Conservation (phyloP, 2,888 invertebrate genomes). For the Tricholauxania praeusta region DNA sequence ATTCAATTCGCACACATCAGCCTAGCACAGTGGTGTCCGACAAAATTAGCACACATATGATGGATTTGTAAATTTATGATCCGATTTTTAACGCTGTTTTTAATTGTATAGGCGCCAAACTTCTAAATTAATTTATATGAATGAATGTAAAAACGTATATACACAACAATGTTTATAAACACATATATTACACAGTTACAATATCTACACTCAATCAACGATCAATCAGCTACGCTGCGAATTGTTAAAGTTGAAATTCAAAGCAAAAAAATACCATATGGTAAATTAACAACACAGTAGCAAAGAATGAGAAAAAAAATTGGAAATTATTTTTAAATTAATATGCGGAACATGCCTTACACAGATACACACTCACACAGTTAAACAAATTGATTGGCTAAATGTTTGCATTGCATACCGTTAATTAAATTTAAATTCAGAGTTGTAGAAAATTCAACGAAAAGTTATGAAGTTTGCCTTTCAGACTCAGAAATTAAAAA, state of each 20-base stretch:
- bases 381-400: neutral
- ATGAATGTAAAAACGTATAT: neutral
- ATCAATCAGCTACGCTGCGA: neutral
- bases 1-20: neutral
- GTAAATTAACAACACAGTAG: constrained; percentile 7
- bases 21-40: constrained; percentile 3
- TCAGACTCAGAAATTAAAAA: neutral
- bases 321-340: constrained; percentile 28
- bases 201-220: constrained; percentile 2
- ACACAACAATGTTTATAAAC: neutral
- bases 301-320: constrained; percentile 1
- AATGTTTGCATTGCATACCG: too few relatives aligned
- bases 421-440: neutral
- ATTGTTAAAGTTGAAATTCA: too few relatives aligned
- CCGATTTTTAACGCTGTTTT: constrained; percentile 6
- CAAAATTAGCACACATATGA: constrained; percentile 6
- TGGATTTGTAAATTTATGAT: neutral
- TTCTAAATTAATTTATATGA: neutral
- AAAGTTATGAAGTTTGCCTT: neutral
- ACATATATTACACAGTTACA: neutral
- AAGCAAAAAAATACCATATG: constrained; percentile 18
- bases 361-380: constrained; percentile 21
- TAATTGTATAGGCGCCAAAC: constrained; percentile 25
- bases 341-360: constrained; percentile 40
- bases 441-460: neutral